These are phyloP conservation scores for Conchocele bisecta DNA, from an alignment of 2,888 invertebrate genomes.

Conservation along the genomic window DNA sequence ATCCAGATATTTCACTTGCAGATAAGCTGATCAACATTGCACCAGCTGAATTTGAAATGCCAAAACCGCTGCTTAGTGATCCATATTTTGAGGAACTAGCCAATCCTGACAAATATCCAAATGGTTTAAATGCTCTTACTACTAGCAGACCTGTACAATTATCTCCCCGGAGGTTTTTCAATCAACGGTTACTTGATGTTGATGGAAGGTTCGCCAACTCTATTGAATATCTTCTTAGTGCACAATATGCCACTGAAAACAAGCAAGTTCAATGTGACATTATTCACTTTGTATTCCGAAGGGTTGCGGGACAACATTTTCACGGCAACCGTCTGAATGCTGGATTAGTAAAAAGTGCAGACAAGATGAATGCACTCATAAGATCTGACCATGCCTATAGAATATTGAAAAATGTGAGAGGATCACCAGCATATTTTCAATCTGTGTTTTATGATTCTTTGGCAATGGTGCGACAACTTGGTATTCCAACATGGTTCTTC, in stretches of 20 bases:
- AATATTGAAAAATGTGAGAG: slow-evolving; percentile 8
- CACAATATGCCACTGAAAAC: slow-evolving; percentile 8
- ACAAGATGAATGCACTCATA: not conserved
- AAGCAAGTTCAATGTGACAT: slow-evolving; percentile 10
- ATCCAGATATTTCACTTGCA: not conserved
- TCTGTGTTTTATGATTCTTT: slow-evolving; percentile 4
- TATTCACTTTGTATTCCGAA: slow-evolving; percentile 5
- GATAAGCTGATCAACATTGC: slow-evolving; percentile 12
- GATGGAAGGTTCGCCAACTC: slow-evolving; percentile 3
- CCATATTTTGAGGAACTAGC: slow-evolving; percentile 16
- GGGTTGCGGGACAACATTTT: not conserved
- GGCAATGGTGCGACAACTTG: slow-evolving; percentile 9
- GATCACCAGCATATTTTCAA: slow-evolving; percentile 6
- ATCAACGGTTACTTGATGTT: not conserved
- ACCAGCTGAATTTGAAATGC: slow-evolving; percentile 16
- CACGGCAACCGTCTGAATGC: slow-evolving; percentile 1
- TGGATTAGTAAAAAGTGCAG: not conserved
- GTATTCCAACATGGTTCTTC: slow-evolving; percentile 5
- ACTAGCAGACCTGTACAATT: not conserved
- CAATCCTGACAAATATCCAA: slow-evolving; percentile 4
- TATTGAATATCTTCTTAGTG: slow-evolving; percentile 12
- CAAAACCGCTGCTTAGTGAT: slow-evolving; percentile 8
- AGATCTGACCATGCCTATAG: slow-evolving; percentile 4
- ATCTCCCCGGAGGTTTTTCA: slow-evolving; percentile 12
- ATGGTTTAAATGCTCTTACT: slow-evolving; percentile 12